Percentiles rank a stretch among this genome's conserved stretches.
phyloP scores from a whole-genome alignment of 1,140 invertebrate species.

The Hycleus phaleratus region DNA sequence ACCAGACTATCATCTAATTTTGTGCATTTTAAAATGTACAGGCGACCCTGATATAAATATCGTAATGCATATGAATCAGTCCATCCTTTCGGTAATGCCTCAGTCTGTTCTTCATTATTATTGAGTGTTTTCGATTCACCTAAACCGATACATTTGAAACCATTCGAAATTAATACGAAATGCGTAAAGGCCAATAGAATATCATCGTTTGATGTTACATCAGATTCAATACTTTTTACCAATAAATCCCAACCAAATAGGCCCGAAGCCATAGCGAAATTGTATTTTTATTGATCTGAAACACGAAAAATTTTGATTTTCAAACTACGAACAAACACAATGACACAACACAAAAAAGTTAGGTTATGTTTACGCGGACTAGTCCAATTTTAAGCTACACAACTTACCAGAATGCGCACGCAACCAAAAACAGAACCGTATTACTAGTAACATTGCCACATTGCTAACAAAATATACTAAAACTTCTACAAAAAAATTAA shows the following conservation, averaged over 20 bases:
- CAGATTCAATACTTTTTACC: slow-evolving; percentile 51
- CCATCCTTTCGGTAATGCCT: slow-evolving; percentile 63
- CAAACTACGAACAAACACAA: background rate
- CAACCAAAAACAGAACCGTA: too few relatives aligned
- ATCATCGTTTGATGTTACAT: slow-evolving; percentile 61
- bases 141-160: slow-evolving; percentile 62
- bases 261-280: slow-evolving; percentile 31
- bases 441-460: too few relatives aligned
- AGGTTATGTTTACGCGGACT: too few relatives aligned
- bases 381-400: too few relatives aligned
- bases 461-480: too few relatives aligned
- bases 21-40: slow-evolving; percentile 60
- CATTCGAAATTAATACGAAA: slow-evolving; percentile 61
- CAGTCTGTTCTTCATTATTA: slow-evolving; percentile 52
- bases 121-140: slow-evolving; percentile 60
- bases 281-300: too few relatives aligned
- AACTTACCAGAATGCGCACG: too few relatives aligned
- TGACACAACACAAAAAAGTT: background rate
- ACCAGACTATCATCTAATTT: slow-evolving; percentile 34
- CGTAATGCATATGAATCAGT: slow-evolving; percentile 57
- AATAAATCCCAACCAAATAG: slow-evolving; percentile 70
- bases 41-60: slow-evolving; percentile 54
- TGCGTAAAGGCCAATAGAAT: slow-evolving; percentile 61
- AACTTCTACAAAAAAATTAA: too few relatives aligned
- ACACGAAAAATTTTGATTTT: too few relatives aligned